Evolutionary conservation across 2,113 vertebrate species (phyloP).

Genomic region (Monarcha castaneiventris): DNA sequence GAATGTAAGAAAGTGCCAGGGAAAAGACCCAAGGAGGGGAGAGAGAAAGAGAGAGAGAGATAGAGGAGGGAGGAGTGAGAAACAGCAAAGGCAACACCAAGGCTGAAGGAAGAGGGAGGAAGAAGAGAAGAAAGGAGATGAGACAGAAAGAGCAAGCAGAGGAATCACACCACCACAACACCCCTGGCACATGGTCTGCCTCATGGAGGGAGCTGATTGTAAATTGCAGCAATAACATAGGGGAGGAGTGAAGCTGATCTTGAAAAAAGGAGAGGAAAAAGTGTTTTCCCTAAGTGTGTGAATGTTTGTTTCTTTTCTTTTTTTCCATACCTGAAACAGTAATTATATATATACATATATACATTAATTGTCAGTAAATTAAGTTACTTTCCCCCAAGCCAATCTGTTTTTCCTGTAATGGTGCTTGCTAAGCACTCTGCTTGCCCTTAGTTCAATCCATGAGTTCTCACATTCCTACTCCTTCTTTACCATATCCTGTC

Average conservation of each 20-base stretch:
- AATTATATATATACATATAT: neutral
- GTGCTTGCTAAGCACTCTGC: neutral
- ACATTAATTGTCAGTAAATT: neutral
- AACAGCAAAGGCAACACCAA: neutral
- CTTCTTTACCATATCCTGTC: neutral
- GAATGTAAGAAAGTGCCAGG: neutral
- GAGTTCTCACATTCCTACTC: neutral
- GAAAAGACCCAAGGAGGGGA: accelerated
- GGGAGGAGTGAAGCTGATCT: neutral
- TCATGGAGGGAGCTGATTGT: neutral
- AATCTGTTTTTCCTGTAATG: neutral
- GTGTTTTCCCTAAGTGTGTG: neutral
- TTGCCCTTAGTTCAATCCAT: neutral
- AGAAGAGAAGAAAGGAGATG: neutral
- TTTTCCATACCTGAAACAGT: neutral
- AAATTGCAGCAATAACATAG: neutral
- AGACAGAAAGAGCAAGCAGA: neutral
- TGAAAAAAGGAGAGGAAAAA: neutral
- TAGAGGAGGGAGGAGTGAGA: neutral
- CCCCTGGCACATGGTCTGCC: neutral
- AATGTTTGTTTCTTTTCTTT: neutral
- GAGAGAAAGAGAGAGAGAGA: neutral
- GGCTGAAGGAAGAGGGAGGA: neutral
- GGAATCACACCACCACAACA: no score
- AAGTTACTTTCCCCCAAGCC: neutral